A percentile compares a stretch with the other conserved stretches of the same genome.
phyloP scores from a whole-genome alignment of 1,140 invertebrate species.

The Bombyx mandarina region DNA sequence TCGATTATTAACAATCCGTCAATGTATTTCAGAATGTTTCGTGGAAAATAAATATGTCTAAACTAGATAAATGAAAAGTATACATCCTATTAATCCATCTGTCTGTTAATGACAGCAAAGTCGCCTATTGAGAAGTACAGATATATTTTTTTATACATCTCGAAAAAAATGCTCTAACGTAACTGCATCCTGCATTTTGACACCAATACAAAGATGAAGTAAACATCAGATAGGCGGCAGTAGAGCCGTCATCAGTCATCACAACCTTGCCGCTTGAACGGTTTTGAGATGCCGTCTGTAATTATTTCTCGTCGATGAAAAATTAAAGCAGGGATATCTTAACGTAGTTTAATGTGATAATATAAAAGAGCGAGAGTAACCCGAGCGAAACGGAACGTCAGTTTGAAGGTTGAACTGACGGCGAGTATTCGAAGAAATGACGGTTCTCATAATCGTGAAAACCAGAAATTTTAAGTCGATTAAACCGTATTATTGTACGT shows the following conservation, averaged over 20 bases:
- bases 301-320: conserved; percentile 56
- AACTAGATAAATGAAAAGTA: too few relatives aligned
- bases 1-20: too few relatives aligned
- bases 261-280: conserved; percentile 41
- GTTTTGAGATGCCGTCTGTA: conserved; percentile 40
- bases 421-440: conserved; percentile 34
- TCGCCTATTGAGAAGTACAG: too few relatives aligned
- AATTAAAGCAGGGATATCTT: conserved; percentile 50
- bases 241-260: conserved; percentile 47
- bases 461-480: conserved; percentile 54
- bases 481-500: conserved; percentile 14
- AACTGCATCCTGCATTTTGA: too few relatives aligned
- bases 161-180: too few relatives aligned
- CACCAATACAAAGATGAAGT: too few relatives aligned
- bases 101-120: too few relatives aligned
- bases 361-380: conserved; percentile 31
- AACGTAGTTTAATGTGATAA: conserved; percentile 40
- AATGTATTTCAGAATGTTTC: too few relatives aligned
- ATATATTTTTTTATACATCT: too few relatives aligned
- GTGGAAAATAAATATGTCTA: too few relatives aligned
- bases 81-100: too few relatives aligned
- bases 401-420: conserved; percentile 31
- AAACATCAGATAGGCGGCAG: conserved; percentile 1
- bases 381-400: conserved; percentile 41
- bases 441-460: conserved; percentile 29